phyloP scores from a whole-genome alignment of 2,888 invertebrate species.

The Gisinianus flammeolus region DNA sequence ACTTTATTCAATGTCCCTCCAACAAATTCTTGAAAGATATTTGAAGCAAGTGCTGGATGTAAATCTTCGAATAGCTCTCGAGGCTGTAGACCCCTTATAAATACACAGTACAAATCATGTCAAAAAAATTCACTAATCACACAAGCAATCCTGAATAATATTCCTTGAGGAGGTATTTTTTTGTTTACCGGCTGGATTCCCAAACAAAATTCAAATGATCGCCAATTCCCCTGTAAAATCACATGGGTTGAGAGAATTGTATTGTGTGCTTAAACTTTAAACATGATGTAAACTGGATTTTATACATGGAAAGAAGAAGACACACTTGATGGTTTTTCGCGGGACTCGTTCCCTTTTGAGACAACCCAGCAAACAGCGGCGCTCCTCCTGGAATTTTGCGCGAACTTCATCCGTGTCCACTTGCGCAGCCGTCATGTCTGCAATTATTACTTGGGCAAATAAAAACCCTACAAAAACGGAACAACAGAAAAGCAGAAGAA shows the following conservation, averaged over 20 bases:
- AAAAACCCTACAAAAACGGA: slow-evolving; percentile 34
- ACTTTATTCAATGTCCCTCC: slow-evolving; percentile 36
- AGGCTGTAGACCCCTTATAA: slow-evolving; percentile 35
- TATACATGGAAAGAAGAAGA: too few relatives aligned
- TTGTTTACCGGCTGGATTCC: background rate
- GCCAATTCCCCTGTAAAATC: background rate
- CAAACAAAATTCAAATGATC: slow-evolving; percentile 8
- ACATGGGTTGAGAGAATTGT: too few relatives aligned
- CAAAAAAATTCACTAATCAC: too few relatives aligned
- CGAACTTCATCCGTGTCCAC: slow-evolving; percentile 38
- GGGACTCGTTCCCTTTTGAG: slow-evolving; percentile 24
- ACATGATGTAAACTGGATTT: background rate
- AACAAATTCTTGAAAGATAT: slow-evolving; percentile 41
- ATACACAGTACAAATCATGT: too few relatives aligned
- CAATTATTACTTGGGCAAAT: slow-evolving; percentile 34
- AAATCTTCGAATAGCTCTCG: slow-evolving; percentile 38
- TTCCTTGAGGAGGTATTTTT: too few relatives aligned
- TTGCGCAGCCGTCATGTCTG: slow-evolving; percentile 40
- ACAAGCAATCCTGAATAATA: too few relatives aligned
- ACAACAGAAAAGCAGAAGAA: too few relatives aligned
- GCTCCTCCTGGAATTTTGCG: slow-evolving; percentile 6
- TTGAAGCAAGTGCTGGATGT: slow-evolving; percentile 39
- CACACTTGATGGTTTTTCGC: background rate
- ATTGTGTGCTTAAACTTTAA: too few relatives aligned
- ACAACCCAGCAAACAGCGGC: slow-evolving; percentile 12